These are phyloP conservation scores for Erebia palarica DNA, from an alignment of 2,888 invertebrate genomes.

Conservation along the genomic window DNA sequence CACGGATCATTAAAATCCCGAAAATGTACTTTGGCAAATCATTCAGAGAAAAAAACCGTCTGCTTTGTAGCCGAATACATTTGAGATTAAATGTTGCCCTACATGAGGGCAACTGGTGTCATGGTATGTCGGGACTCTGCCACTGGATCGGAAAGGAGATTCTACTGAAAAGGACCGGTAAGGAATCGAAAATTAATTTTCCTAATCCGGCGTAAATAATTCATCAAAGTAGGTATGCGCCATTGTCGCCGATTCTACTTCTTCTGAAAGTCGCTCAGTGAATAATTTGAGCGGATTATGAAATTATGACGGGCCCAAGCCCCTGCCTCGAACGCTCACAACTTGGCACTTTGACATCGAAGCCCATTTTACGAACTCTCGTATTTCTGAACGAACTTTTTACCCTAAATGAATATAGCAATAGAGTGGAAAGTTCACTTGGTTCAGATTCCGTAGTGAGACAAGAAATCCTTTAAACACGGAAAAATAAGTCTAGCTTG, in stretches of 20 bases:
- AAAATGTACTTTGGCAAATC: slow-evolving; percentile 25
- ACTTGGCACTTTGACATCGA: slow-evolving; percentile 32
- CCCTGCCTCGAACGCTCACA: slow-evolving; percentile 12
- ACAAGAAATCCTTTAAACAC: neutral
- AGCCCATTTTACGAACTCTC: slow-evolving; percentile 31
- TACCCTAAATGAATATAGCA: slow-evolving; percentile 23
- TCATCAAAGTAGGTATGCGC: slow-evolving; percentile 25
- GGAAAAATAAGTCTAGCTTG: too few relatives aligned
- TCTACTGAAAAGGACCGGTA: too few relatives aligned
- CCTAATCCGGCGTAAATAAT: slow-evolving; percentile 28
- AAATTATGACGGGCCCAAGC: slow-evolving; percentile 30
- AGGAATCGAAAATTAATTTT: slow-evolving; percentile 21
- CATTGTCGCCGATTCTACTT: slow-evolving; percentile 25
- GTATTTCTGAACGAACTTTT: slow-evolving; percentile 19
- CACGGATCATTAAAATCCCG: slow-evolving; percentile 28
- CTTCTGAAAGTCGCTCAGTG: slow-evolving; percentile 31
- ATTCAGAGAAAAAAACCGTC: slow-evolving; percentile 21
- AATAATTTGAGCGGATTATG: slow-evolving; percentile 37
- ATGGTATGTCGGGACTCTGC: too few relatives aligned
- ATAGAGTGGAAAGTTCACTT: slow-evolving; percentile 24
- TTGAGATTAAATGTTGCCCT: too few relatives aligned
- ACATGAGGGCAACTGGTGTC: too few relatives aligned
- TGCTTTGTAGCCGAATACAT: slow-evolving; percentile 9
- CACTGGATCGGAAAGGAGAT: too few relatives aligned
- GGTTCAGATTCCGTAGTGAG: neutral